These are phyloP conservation scores for Chelon labrosus DNA, from an alignment of 2,797 vertebrate species.

Conservation along the genomic window DNA sequence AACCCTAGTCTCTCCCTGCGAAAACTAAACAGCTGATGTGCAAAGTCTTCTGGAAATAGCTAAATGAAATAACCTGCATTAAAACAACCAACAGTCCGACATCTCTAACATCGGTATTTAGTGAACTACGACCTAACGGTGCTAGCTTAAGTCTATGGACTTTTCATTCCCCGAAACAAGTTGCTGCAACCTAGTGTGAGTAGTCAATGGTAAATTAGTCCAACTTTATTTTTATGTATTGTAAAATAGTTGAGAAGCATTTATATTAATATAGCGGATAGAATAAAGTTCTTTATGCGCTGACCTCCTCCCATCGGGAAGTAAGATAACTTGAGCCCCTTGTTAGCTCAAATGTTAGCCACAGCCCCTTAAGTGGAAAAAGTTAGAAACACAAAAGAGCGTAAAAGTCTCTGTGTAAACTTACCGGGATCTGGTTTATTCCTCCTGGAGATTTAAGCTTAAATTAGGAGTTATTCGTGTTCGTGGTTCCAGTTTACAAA, in stretches of 20 bases:
- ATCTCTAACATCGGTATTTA: background rate
- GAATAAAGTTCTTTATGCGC: background rate
- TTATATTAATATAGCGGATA: background rate
- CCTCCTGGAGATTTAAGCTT: background rate
- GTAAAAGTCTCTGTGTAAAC: background rate
- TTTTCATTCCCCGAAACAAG: constrained; percentile 17
- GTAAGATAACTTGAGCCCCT: constrained; percentile 60
- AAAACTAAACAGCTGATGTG: constrained; percentile 7
- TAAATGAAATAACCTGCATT: background rate
- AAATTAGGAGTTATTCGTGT: background rate
- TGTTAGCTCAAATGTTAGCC: constrained; percentile 69
- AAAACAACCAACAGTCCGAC: background rate
- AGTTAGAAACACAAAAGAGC: constrained; percentile 23
- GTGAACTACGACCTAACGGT: background rate
- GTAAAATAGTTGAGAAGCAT: background rate
- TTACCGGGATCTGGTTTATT: constrained; percentile 54
- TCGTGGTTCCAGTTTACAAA: constrained; percentile 19
- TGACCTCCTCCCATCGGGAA: constrained; percentile 29
- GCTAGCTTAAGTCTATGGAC: constrained; percentile 5
- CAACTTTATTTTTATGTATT: background rate
- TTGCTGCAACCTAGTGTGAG: background rate
- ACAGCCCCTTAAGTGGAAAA: constrained; percentile 38
- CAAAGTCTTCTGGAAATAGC: background rate
- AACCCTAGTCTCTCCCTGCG: background rate
- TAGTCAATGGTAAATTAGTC: background rate